phyloP scores from a whole-genome alignment of 1,140 invertebrate genomes.

The Lucilia cuprina region DNA sequence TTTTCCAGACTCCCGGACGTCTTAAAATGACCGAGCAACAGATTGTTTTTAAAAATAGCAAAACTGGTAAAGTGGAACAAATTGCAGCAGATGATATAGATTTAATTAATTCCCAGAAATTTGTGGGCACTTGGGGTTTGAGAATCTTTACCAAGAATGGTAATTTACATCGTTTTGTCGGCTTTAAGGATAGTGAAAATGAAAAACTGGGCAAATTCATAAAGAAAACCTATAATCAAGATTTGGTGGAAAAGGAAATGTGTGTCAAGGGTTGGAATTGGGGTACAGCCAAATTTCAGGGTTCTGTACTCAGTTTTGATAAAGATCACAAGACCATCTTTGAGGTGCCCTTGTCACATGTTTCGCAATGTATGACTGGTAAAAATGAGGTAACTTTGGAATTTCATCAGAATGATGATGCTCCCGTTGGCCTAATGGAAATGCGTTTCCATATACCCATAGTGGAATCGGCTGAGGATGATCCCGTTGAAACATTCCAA shows the following conservation, averaged over 20 bases:
- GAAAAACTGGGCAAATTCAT: constrained; percentile 89
- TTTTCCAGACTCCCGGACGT: constrained; percentile 74
- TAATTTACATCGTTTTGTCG: constrained; percentile 87
- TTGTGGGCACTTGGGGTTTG: constrained; percentile 88
- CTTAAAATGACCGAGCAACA: constrained; percentile 92
- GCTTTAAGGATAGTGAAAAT: constrained; percentile 91
- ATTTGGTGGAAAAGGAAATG: constrained; percentile 90
- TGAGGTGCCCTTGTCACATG: constrained; percentile 95
- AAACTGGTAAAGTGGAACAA: constrained; percentile 96
- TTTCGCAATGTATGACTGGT: constrained; percentile 94
- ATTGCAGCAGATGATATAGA: constrained; percentile 86
- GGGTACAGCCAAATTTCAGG: constrained; percentile 94
- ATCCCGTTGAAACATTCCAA: constrained; percentile 94
- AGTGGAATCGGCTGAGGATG: constrained; percentile 81
- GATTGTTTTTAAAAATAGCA: constrained; percentile 93
- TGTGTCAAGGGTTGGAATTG: constrained; percentile 99
- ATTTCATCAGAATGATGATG: constrained; percentile 98
- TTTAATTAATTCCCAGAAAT: constrained; percentile 89
- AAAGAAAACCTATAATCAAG: constrained; percentile 80
- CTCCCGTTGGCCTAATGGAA: constrained; percentile 94
- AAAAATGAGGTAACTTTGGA: constrained; percentile 99
- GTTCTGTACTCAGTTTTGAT: constrained; percentile 91
- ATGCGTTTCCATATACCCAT: constrained; percentile 97
- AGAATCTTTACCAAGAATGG: constrained; percentile 92
- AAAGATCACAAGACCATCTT: constrained; percentile 89